Conservation (phyloP, 2,113 vertebrate species). For the Pyrgilauda ruficollis region DNA sequence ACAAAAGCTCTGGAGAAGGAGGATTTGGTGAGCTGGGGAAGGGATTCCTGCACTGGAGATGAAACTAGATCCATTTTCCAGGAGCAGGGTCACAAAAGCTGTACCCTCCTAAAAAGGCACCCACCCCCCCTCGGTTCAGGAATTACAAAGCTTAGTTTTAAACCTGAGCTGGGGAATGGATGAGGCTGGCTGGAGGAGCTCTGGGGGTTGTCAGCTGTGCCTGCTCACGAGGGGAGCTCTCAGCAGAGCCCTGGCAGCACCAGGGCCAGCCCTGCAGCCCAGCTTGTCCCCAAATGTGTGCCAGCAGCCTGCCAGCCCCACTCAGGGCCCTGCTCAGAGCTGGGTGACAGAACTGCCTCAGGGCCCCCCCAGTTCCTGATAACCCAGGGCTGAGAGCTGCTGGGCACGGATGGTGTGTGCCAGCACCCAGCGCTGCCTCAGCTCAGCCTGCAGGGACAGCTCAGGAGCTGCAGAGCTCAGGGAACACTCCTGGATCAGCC, state of each 20-base stretch:
- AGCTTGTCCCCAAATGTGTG: neutral
- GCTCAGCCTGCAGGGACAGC: neutral
- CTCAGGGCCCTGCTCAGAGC: neutral
- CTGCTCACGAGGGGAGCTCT: neutral
- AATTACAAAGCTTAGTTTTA: neutral
- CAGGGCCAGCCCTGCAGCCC: neutral
- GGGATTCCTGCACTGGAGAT: neutral
- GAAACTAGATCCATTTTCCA: neutral
- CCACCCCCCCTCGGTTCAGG: neutral
- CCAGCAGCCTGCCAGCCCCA: neutral
- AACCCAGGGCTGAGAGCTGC: neutral
- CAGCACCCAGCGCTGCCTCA: rapidly evolving
- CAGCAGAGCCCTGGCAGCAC: neutral
- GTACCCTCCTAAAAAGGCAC: neutral
- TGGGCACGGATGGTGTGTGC: neutral
- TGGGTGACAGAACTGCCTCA: no score
- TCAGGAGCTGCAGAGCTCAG: neutral
- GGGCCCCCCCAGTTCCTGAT: rapidly evolving
- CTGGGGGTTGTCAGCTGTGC: neutral
- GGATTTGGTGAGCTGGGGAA: neutral
- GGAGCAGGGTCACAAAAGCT: neutral
- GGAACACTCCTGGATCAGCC: rapidly evolving
- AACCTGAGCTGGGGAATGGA: neutral
- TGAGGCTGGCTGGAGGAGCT: neutral
- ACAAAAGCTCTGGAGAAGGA: neutral